Evolutionary conservation across 2,797 vertebrate species (phyloP), one percentile per base, ranked within the genome.

Genomic region (Mormyrops boulengeri): DNA sequence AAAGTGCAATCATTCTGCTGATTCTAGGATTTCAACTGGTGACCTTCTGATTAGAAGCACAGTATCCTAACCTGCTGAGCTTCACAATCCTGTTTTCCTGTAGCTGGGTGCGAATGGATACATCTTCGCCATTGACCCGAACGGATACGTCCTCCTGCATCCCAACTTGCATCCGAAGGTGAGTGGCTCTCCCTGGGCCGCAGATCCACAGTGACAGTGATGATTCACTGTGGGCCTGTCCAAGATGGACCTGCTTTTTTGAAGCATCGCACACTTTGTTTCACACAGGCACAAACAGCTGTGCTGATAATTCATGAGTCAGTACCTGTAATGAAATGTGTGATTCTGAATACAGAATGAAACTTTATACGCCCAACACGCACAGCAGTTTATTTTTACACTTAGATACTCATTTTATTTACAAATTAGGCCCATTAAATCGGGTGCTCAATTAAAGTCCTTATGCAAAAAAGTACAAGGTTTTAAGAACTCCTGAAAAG

Each of bases 121-220:
- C 2, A 97, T 98, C 47, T 99, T 97, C 8, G 98, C 98, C 90
- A 98, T 97, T 0, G 98, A 99, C 94, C 96, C 97, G 50, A 99
- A 99, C 0, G 98, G 98, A 90, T 99, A 99, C 0, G 97, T 99
- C 3, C 94, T 99, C 91, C 95, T 99, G 88, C 98, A 99, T 91
- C 98, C 98, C 90, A 99, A 99, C 95, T 96, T 99, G 90, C 97
- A 96, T 93, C 97, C 98, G 47, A 98, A 98, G 97, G 98, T 99
- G 91, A 94, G 95, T 62, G 87, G n/a, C 62, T 12, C 62, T 44
- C 62, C 44, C n/a, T 44, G 34, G 62, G 19, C 22, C 41, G 17
- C 84, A 73, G 12, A 6, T 5, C 41, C n/a, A 41, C 88, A 49
- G 41, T 62, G 55, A 60, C 55, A 53, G 34, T 50, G 38, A 17